A percentile compares a stretch with the other conserved stretches of the same genome.
Evolutionary conservation across 2,113 vertebrate genomes (phyloP).

Genomic region (Colius striatus): DNA sequence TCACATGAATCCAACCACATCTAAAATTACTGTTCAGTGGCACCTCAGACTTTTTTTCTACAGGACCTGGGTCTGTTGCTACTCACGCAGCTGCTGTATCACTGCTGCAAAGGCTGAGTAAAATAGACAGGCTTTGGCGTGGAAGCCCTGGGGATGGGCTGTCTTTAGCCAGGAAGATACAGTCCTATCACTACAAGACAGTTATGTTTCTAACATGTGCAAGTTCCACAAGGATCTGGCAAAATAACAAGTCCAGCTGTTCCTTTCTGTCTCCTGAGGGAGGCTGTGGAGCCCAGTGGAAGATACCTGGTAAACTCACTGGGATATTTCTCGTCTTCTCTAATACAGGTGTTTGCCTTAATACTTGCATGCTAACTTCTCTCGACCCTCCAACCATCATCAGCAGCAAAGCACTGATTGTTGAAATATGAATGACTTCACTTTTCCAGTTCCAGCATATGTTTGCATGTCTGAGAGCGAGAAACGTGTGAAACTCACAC

Average conservation of each 20-base stretch:
- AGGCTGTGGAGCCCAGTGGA: neutral
- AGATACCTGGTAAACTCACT: neutral
- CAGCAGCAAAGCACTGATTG: conserved; percentile 7
- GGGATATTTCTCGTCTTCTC: neutral
- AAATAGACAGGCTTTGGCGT: neutral
- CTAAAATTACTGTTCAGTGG: neutral
- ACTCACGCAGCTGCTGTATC: neutral
- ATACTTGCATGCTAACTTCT: neutral
- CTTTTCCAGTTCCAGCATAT: conserved; percentile 27
- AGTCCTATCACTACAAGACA: neutral
- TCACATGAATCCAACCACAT: neutral
- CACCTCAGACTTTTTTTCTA: neutral
- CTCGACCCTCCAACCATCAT: neutral
- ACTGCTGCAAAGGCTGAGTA: neutral
- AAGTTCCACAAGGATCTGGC: neutral
- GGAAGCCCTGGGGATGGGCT: neutral
- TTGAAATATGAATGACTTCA: conserved; percentile 17
- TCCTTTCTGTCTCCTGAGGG: neutral
- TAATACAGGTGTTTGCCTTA: neutral
- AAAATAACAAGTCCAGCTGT: neutral
- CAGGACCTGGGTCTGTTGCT: neutral
- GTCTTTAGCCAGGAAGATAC: neutral
- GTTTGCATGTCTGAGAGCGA: conserved; percentile 48
- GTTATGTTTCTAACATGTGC: neutral
- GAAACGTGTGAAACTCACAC: conserved; percentile 58